Base-by-base conservation (phyloP, 2,797 vertebrate genomes). In the Gobio occitaniae region DNA sequence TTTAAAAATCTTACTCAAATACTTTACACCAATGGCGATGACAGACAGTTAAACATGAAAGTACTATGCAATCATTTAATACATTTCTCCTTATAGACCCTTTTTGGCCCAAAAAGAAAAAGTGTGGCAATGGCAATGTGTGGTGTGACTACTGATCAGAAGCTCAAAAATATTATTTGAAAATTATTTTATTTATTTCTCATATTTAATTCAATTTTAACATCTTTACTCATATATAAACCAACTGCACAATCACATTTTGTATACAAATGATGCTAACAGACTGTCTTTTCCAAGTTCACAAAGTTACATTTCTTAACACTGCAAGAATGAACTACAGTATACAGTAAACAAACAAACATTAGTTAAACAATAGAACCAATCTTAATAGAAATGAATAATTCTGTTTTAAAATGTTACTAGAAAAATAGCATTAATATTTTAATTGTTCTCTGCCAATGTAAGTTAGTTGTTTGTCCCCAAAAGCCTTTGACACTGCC, bases 301-400 rank as follows among this genome's bases (percentile, higher is more conserved):
- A 41, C 17, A 56, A 21, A n/a, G 29, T 8, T 3, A 41, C 4
- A 11, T 15, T 41, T 38, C 13, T 59, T 2, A n/a, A 5, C 6
- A 59, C 32, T 38, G 52, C 7, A 78, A 78, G 48, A 76, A 61
- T 25, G 6, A 76, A 76, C 32, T 59, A 65, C 29, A 65, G 63
- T 19, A n/a, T 76, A 54, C 29, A 76, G 25, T 74, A 8, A 76
- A 38, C n/a, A 72, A 50, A 71, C 13, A 59, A 25, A 61, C 12
- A 15, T 25, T 56, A 0, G 52, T 56, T 38, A 56, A 56, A 56
- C 7, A 56, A 74, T 4, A 52, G 2, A 17, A 56, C 6, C 1
- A 10, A 68, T 68, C 8, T 78, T 61, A 17, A 44, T 3, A 59
- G 1, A n/a, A 61, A 78, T 36, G 0, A 56, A 38, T 6, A 74